Conservation (phyloP, 1,140 invertebrate species). For the Periplaneta americana region DNA sequence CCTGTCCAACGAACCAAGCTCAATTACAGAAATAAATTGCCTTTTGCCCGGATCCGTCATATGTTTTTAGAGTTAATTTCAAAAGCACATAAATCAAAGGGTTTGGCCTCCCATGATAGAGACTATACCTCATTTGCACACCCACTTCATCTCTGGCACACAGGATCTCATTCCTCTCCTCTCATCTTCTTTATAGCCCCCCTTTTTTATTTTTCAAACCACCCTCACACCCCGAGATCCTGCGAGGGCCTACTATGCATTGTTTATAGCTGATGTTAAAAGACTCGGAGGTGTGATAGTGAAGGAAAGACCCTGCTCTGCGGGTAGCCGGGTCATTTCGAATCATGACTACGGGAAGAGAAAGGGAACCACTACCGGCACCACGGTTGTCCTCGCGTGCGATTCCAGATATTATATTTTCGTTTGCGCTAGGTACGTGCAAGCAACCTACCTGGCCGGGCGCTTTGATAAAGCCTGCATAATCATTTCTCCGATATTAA, state of each 20-base stretch:
- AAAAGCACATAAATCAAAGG: conserved; percentile 21
- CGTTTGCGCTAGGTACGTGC: too few relatives aligned
- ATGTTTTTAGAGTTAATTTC: conserved; percentile 20
- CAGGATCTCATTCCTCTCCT: background rate
- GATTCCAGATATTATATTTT: too few relatives aligned
- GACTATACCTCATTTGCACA: conserved; percentile 14
- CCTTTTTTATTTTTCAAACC: too few relatives aligned
- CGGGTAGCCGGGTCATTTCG: background rate
- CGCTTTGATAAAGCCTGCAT: too few relatives aligned
- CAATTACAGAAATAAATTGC: conserved; percentile 22
- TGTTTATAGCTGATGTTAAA: background rate
- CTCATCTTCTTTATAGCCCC: background rate
- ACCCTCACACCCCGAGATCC: too few relatives aligned
- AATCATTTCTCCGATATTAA: too few relatives aligned
- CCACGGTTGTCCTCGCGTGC: too few relatives aligned
- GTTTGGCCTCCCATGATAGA: conserved; percentile 12
- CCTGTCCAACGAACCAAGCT: conserved; percentile 2
- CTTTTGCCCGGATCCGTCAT: conserved; percentile 20
- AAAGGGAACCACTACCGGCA: too few relatives aligned
- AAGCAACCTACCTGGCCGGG: too few relatives aligned
- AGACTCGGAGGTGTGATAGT: background rate
- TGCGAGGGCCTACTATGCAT: background rate
- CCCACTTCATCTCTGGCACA: conserved; percentile 1
- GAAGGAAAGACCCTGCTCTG: background rate
- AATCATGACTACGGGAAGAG: background rate